Evolutionary conservation across 2,888 invertebrate genomes (phyloP).

Genomic region (Nyleta sp.): DNA sequence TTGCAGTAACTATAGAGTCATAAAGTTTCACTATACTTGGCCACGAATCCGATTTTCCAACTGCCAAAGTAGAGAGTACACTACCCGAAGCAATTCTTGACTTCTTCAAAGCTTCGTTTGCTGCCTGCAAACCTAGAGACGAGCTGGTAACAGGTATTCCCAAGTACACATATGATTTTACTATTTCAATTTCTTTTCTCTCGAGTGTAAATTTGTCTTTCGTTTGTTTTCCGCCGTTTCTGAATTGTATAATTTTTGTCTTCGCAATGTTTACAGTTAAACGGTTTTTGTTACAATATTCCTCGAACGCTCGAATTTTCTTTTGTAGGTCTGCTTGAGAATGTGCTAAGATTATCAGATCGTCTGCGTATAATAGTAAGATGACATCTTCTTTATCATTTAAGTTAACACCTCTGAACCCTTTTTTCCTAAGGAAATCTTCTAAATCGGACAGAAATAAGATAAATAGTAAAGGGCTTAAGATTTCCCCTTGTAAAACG

Average conservation of each 20-base stretch:
- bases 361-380: constrained; percentile 34
- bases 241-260: constrained; percentile 66
- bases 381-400: constrained; percentile 1
- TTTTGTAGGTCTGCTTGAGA: constrained; percentile 40
- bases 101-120: constrained; percentile 20
- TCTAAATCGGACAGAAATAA: constrained; percentile 15
- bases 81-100: constrained; percentile 21
- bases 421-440: neutral
- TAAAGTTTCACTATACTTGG: neutral
- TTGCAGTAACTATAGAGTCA: constrained; percentile 16
- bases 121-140: constrained; percentile 13
- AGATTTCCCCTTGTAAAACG: constrained; percentile 15
- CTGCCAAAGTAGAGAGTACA: constrained; percentile 8
- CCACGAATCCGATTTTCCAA: constrained; percentile 29
- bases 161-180: constrained; percentile 27
- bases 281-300: constrained; percentile 52
- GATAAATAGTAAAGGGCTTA: constrained; percentile 13
- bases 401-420: neutral
- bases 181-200: constrained; percentile 21
- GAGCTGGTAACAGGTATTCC: constrained; percentile 29
- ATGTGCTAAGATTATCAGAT: constrained; percentile 59
- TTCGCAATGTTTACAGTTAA: constrained; percentile 61
- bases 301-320: constrained; percentile 43
- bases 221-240: constrained; percentile 45
- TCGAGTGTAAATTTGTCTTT: constrained; percentile 6